A percentile compares a stretch with the other conserved stretches of the same genome.
Evolutionary conservation across 2,797 vertebrate species (phyloP).

Genomic region (Siniperca scherzeri): DNA sequence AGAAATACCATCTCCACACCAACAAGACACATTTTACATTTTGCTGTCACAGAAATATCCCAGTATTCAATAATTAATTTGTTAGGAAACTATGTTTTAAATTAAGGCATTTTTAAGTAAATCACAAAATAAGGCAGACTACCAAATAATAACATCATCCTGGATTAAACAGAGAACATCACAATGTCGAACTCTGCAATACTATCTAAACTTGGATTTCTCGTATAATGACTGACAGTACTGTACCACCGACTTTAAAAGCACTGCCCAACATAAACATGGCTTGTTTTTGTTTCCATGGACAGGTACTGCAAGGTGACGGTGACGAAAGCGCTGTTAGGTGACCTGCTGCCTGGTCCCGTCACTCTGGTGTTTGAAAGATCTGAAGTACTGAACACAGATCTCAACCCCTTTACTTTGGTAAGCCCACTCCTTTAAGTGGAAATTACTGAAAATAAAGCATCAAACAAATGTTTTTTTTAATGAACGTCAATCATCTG

Average conservation of each 20-base stretch:
- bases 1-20: slow-evolving; percentile 20
- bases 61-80: background rate
- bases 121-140: background rate
- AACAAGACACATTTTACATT: slow-evolving; percentile 30
- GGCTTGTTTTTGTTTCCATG: background rate
- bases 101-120: background rate
- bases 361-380: slow-evolving; percentile 95
- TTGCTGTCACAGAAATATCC: slow-evolving; percentile 33
- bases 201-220: background rate
- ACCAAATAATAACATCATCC: background rate
- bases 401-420: slow-evolving; percentile 94
- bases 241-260: background rate
- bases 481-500: background rate
- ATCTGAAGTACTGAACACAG: slow-evolving; percentile 88
- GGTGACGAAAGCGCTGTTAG: slow-evolving; percentile 87
- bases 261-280: background rate
- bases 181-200: background rate
- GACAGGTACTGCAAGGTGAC: slow-evolving; percentile 90
- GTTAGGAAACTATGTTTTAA: background rate
- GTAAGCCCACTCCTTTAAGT: slow-evolving; percentile 78
- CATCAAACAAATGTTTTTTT: background rate
- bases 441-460: background rate
- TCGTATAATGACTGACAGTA: background rate
- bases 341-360: slow-evolving; percentile 93
- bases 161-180: background rate